Evolutionary conservation across 2,113 vertebrate species (phyloP).

Genomic region (Mugil cephalus): DNA sequence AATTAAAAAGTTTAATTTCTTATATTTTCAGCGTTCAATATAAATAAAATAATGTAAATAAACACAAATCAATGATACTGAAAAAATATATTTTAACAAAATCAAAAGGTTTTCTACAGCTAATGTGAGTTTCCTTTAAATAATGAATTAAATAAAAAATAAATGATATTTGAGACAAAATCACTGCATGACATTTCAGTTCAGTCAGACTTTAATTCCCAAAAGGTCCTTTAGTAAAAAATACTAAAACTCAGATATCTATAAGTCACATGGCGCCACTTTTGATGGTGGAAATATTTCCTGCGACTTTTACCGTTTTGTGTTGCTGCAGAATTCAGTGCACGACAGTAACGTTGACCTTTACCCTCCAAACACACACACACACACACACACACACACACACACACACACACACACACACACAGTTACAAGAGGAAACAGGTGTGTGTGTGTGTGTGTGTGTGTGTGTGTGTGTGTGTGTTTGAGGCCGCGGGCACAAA

Average conservation of each 20-base stretch:
- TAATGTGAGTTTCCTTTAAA: conserved; percentile 1
- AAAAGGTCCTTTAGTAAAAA: conserved; percentile 38
- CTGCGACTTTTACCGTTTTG: neutral
- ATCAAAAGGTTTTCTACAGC: neutral
- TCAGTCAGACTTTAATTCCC: conserved; percentile 36
- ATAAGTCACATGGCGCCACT: conserved; percentile 17
- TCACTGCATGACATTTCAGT: conserved; percentile 11
- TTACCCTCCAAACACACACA: neutral
- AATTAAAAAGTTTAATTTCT: neutral
- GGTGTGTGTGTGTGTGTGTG: conserved; percentile 7
- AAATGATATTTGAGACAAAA: conserved; percentile 23
- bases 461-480: neutral
- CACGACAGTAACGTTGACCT: neutral
- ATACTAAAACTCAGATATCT: conserved; percentile 18
- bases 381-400: too few species aligned
- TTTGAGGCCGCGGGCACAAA: neutral
- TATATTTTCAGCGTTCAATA: neutral
- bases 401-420: neutral
- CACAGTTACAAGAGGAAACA: neutral
- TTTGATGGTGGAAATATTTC: conserved; percentile 11
- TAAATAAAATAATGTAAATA: neutral
- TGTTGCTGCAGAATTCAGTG: neutral
- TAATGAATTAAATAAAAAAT: too few species aligned
- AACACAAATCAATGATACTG: neutral
- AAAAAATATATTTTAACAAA: too few species aligned